Base-by-base conservation (phyloP, 2,888 invertebrate genomes). In the Trachelus tabidus region DNA sequence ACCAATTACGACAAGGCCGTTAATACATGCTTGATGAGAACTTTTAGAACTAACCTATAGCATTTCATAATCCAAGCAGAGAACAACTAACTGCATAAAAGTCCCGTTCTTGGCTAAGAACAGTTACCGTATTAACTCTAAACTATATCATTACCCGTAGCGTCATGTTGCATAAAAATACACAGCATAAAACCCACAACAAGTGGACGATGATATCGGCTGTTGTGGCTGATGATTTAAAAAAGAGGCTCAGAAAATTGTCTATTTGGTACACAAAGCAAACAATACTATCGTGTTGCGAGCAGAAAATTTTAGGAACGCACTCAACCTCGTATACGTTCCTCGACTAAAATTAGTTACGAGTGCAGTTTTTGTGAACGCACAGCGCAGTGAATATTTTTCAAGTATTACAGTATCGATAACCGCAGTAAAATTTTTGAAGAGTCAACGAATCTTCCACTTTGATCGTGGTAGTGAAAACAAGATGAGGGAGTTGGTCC, bases 1-100 rank as follows among this genome's bases (percentile, higher is more conserved):
- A 84, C 86, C 82, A 85, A 82, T 87, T 87, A 79, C 78, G 75
- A 78, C 84, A 87, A 86, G 85, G 85, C 76, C 84, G 82, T 80
- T 78, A 78, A 78, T 78, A 74, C 77, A 77, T 34, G 69, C 34
- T 68, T 31, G 34, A 34, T 31, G 71, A 71, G 34, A 33, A 71
- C 34, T 71, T 71, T 23, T 37, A 31, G 23, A 68, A 68, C n/a
- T 37, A 56, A 15, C 23, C 56, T 56, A 56, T 23, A 56, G 2
- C 23, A 23, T 56, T 56, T 56, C 56, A 9, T 56, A 56, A 56
- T 23, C 56, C 23, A 56, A 56, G 56, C 23, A 56, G 9, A 56
- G 56, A 23, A 56, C 56, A 56, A 23, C 56, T 56, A 56, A 56
- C 56, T 56, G 56, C 56, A 56, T 23, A 56, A 56, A 23, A 56